Evolutionary conservation across 2,888 invertebrate species (phyloP), one percentile per base, ranked within the genome.

Genomic region (Fragum sueziense): DNA sequence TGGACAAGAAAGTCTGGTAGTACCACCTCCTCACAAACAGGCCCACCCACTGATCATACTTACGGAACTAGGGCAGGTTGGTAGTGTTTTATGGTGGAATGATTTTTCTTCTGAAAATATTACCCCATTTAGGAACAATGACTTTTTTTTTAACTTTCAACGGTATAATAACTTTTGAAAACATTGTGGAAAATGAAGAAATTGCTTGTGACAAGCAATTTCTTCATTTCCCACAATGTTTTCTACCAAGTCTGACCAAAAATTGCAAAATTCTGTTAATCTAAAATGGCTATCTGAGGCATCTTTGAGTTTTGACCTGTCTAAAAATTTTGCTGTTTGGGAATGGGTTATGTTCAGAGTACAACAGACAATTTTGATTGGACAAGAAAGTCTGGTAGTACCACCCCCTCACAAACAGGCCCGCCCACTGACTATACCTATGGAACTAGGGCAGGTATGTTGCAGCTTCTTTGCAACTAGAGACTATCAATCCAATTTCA

Each of bases 391-490:
- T 81, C 75, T 51, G 88, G 87, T 2, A 14, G 76, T 1, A 88
- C 90, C 20, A 31, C 76, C 9, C 85, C 87, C 9, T 7, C 70
- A 2, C 67, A 61, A 14, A 90, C 88, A 47, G 89, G 90, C 70
- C 90, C 90, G 34, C 68, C 78, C 33, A 79, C 80, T 67, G 90
- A 90, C 76, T 89, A 89, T 74, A 90, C 88, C 1, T 87, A 87
- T 75, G 87, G 87, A 14, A 87, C 90, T 22, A 27, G 54, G 4
- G 62, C 62, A 52, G 90, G 90, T 90, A 80, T 75, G 74, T 17
- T n/a, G n/a, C n/a, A n/a, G n/a, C n/a, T n/a, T n/a, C n/a, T n/a
- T n/a, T n/a, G n/a, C n/a, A n/a, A n/a, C n/a, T n/a, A n/a, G n/a
- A n/a, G n/a, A n/a, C n/a, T n/a, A n/a, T n/a, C n/a, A n/a, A n/a